Percentiles rank a stretch among this genome's conserved stretches.
phyloP scores from a whole-genome alignment of 1,140 invertebrate species.

The Steinernema khuongi region DNA sequence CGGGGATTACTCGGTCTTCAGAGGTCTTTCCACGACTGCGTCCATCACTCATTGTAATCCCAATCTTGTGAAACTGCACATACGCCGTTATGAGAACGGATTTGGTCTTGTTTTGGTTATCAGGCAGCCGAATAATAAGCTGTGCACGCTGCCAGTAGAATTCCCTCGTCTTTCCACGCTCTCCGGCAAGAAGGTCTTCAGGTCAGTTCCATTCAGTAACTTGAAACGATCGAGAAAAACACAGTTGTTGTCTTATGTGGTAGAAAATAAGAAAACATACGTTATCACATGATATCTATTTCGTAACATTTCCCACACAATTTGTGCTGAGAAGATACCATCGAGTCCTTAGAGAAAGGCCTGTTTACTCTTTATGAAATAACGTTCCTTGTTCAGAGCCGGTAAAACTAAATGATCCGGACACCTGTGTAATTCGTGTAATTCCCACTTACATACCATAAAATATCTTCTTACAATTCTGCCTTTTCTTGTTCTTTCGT shows the following conservation, averaged over 20 bases:
- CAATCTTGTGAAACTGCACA: conserved; percentile 5
- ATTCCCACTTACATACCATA: too few relatives aligned
- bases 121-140: not conserved
- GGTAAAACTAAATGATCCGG: too few relatives aligned
- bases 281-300: too few relatives aligned
- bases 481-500: too few relatives aligned
- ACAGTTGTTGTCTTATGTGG: not conserved
- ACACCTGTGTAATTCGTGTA: too few relatives aligned
- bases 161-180: conserved; percentile 3
- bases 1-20: not conserved
- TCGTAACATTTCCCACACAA: too few relatives aligned
- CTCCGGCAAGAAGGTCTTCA: not conserved
- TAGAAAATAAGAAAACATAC: too few relatives aligned
- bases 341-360: too few relatives aligned
- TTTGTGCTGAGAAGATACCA: too few relatives aligned
- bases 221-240: not conserved
- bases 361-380: too few relatives aligned
- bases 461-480: too few relatives aligned
- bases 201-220: not conserved
- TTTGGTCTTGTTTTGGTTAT: conserved; percentile 6
- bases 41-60: conserved; percentile 11
- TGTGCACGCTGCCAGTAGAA: conserved; percentile 3
- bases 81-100: not conserved
- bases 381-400: too few relatives aligned
- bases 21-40: not conserved